Base-by-base conservation (phyloP, 2,113 vertebrate genomes). In the Bothrops jararaca region DNA sequence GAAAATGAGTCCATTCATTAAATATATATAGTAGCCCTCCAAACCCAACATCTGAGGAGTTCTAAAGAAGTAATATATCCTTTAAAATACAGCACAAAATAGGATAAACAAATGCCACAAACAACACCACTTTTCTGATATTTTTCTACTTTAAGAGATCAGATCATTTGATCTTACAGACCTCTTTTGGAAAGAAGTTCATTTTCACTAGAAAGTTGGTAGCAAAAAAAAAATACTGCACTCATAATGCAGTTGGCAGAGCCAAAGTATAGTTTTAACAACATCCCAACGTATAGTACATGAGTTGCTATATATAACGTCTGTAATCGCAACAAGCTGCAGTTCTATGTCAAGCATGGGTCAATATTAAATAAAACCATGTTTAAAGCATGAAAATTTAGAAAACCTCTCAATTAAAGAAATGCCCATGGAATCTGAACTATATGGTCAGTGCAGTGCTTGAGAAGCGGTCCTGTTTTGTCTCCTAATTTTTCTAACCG, bases 71-170 rank as follows among this genome's bases (percentile, higher is more conserved):
- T 86, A 94, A 93, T 93, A 91, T 92, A 93, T 93, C 89, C 0
- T 0, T 0, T 0, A 94, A 91, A 91, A 90, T 90, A 93, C 48
- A 86, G 20, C 20, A 52, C 58, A 56, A 87, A 69, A 45, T 5
- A 45, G 91, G 92, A 89, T 89, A 57, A 96, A 92, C 90, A 93
- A 93, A 95, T 92, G 95, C 94, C 11, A 94, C 92, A 94, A 87
- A 34, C 5, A 92, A 91, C 93, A 64, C 91, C 95, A 94, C 93
- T 0, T 69, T 52, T 26, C 3, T 89, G 42, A 26, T 45, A 58
- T 58, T 29, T 29, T 86, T 50, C 4, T 50, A 86, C 26, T 48
- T 86, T 29, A 48, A 29, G 24, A 86, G 24, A 86, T 48, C 42
- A 50, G 9, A 48, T 86, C 42, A 52, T 5, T 9, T 53, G 18